phyloP scores from a whole-genome alignment of 2,113 vertebrate species.

The Struthio camelus region DNA sequence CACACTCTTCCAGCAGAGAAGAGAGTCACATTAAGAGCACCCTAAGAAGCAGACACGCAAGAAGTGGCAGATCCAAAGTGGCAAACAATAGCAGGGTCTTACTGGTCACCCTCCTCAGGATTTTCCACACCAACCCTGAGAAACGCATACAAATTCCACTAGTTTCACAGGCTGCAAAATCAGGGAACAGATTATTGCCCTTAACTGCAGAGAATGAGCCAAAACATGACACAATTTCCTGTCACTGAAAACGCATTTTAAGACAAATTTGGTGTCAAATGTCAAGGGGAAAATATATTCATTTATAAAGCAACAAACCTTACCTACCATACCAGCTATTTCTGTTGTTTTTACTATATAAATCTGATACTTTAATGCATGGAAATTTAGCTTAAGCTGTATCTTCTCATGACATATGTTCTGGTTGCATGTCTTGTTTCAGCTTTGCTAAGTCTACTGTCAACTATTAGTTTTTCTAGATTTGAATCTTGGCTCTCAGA shows the following conservation, averaged over 20 bases:
- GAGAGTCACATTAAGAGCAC: background rate
- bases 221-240: background rate
- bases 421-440: background rate
- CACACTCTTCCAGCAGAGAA: background rate
- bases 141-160: background rate
- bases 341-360: background rate
- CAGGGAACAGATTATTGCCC: background rate
- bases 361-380: background rate
- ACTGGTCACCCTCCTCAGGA: background rate
- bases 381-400: background rate
- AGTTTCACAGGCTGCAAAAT: background rate
- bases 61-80: background rate
- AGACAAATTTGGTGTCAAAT: background rate
- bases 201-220: background rate
- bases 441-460: background rate
- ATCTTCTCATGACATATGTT: background rate
- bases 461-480: background rate
- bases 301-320: background rate
- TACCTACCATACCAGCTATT: background rate
- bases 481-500: background rate
- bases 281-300: background rate
- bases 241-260: background rate
- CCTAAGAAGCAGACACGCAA: accelerated
- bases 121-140: background rate
- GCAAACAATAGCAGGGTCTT: background rate